A percentile compares a stretch with the other conserved stretches of the same genome.
Conservation (phyloP, 2,797 vertebrate genomes). For the Mycteria americana region DNA sequence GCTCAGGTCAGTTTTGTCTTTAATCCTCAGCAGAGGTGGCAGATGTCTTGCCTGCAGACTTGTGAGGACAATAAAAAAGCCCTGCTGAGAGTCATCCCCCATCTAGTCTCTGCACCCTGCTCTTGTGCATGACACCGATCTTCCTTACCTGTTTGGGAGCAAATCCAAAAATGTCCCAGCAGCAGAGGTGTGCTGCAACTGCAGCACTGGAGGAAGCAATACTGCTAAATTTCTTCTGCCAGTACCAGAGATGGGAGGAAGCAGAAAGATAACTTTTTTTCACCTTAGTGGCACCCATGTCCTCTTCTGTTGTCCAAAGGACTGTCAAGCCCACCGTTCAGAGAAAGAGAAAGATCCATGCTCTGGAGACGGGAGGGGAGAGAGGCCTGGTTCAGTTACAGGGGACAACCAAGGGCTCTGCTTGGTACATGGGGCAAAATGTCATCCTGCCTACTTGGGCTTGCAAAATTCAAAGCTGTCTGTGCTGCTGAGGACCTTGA, state of each 20-base stretch:
- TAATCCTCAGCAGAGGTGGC: background rate
- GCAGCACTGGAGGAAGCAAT: accelerated
- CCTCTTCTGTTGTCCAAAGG: background rate
- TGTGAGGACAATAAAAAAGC: background rate
- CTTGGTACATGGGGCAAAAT: background rate
- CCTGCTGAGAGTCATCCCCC: background rate
- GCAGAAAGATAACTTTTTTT: background rate
- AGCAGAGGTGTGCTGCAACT: background rate
- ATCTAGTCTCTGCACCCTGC: background rate
- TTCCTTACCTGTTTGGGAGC: background rate
- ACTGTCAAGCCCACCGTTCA: accelerated
- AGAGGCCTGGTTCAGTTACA: background rate
- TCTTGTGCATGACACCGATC: background rate
- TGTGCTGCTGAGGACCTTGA: background rate
- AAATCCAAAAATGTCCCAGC: background rate
- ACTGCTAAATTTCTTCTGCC: background rate
- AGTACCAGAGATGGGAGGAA: background rate
- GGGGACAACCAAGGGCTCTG: background rate
- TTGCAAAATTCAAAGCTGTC: background rate
- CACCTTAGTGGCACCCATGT: background rate
- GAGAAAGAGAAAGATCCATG: background rate
- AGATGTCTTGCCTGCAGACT: background rate
- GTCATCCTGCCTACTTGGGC: background rate
- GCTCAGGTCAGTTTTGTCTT: background rate
- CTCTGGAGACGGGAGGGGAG: background rate